These are phyloP conservation scores for Furcifer pardalis DNA, from an alignment of 2,797 vertebrate species.

Conservation along the genomic window DNA sequence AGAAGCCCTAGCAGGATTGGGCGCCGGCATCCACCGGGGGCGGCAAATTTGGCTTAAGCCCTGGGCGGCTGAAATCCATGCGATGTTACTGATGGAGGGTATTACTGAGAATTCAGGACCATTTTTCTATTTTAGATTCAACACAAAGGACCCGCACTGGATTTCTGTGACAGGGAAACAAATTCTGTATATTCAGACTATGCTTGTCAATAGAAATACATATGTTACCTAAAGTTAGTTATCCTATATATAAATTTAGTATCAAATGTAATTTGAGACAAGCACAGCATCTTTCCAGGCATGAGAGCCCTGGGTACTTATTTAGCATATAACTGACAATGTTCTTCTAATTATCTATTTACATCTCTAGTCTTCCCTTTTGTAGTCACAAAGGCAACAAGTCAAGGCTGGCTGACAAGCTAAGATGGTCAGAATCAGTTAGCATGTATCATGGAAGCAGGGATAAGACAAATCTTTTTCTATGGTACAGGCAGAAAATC, in stretches of 20 bases:
- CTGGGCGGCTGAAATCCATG: too few species aligned
- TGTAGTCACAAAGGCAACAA: not conserved
- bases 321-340: not conserved
- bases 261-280: not conserved
- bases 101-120: too few species aligned
- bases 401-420: too few species aligned
- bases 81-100: too few species aligned
- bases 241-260: too few species aligned
- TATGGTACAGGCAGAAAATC: not conserved
- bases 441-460: not conserved
- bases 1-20: too few species aligned
- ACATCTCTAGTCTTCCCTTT: not conserved
- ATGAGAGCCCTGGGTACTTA: not conserved
- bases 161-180: not conserved
- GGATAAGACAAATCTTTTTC: not conserved
- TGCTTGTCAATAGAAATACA: too few species aligned
- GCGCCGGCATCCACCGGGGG: too few species aligned
- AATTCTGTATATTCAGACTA: not conserved
- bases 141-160: too few species aligned
- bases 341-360: not conserved
- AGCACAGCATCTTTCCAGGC: not conserved
- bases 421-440: not conserved
- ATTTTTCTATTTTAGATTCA: too few species aligned
- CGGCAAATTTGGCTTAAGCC: too few species aligned
- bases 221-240: not conserved